Conservation (phyloP, 2,797 vertebrate genomes). For the Rhodeus uyekii region DNA sequence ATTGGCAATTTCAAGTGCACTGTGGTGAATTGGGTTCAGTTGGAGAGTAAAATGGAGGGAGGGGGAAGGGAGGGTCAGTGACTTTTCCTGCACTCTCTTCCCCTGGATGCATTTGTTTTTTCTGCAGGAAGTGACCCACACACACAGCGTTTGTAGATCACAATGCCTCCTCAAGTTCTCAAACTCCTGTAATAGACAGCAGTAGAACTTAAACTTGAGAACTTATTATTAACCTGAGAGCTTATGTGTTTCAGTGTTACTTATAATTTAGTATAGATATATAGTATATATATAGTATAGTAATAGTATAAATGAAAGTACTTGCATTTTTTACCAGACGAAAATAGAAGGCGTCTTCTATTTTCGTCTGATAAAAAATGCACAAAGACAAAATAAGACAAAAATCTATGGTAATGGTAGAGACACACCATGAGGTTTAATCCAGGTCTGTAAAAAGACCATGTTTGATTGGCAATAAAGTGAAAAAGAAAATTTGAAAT, state of each 20-base stretch:
- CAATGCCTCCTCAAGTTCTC: conserved; percentile 41
- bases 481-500: neutral
- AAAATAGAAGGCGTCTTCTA: too few relatives aligned
- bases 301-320: too few relatives aligned
- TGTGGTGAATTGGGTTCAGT: conserved; percentile 42
- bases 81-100: conserved; percentile 63
- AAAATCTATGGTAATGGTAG: neutral
- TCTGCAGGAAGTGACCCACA: conserved; percentile 61
- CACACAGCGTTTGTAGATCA: conserved; percentile 54
- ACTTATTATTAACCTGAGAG: neutral
- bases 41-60: conserved; percentile 40
- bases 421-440: neutral
- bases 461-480: neutral
- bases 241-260: too few relatives aligned
- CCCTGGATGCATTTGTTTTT: conserved; percentile 54
- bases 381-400: neutral
- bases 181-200: neutral
- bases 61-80: conserved; percentile 39
- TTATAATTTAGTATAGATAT: too few relatives aligned
- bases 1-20: conserved; percentile 15
- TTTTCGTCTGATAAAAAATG: neutral
- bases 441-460: neutral
- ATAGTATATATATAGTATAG: too few relatives aligned
- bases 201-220: neutral
- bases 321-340: too few relatives aligned